These are phyloP conservation scores for Chloromyia formosa DNA, from an alignment of 2,888 invertebrate species.

Conservation along the genomic window DNA sequence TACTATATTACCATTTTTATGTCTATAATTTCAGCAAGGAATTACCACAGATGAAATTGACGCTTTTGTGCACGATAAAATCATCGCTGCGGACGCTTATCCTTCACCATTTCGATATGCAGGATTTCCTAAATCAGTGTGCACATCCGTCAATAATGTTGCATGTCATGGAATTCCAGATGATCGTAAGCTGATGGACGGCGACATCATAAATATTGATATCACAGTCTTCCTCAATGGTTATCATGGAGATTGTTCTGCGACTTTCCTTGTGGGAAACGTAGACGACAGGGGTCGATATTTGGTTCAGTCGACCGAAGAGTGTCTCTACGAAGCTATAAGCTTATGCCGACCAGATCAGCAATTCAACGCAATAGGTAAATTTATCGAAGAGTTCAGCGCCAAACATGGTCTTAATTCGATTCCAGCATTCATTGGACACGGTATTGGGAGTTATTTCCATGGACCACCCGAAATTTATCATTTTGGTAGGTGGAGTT, in stretches of 20 bases:
- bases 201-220: constrained; percentile 92
- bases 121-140: constrained; percentile 88
- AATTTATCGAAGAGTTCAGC: constrained; percentile 72
- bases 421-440: constrained; percentile 85
- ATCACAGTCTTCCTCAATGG: constrained; percentile 87
- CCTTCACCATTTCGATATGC: constrained; percentile 89
- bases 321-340: constrained; percentile 74
- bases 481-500: constrained; percentile 82
- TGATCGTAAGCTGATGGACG: constrained; percentile 77
- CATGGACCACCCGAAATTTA: constrained; percentile 92
- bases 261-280: constrained; percentile 84
- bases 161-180: constrained; percentile 95
- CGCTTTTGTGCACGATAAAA: constrained; percentile 74
- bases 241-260: constrained; percentile 92
- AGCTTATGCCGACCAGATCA: constrained; percentile 70
- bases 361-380: constrained; percentile 71
- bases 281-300: constrained; percentile 78
- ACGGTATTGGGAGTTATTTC: constrained; percentile 92
- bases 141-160: constrained; percentile 91
- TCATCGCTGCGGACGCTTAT: constrained; percentile 79
- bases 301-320: constrained; percentile 75
- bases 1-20: too few species aligned
- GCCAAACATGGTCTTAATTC: constrained; percentile 71
- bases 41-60: constrained; percentile 88
- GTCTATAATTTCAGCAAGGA: constrained; percentile 71